Base-by-base conservation (phyloP, 2,888 invertebrate species). In the Zonitis immaculata region DNA sequence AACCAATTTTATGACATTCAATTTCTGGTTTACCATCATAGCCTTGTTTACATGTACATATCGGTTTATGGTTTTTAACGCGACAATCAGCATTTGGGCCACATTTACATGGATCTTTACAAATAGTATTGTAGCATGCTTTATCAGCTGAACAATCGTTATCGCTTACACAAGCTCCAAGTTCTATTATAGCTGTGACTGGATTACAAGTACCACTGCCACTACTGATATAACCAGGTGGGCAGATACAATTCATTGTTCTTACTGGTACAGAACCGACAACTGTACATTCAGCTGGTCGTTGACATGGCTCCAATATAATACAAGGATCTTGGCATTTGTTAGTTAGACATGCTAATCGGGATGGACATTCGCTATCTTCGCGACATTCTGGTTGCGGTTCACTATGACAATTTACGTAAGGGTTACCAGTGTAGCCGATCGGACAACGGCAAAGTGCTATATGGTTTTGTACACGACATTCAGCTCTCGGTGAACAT, bases 191-290 rank as follows among this genome's bases (percentile, higher is more conserved):
- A 1, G 87, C 79, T 35, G 82, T 82, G n/a, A 85, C 85, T 2
- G 90, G 85, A 54, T 86, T 84, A 69, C 92, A 91, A 35, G 87
- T 83, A 45, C 91, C 91, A 61, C 85, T 86, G 50, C 91, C 92
- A 60, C 86, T 88, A 74, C 89, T 91, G 3, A 91, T 84, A 66
- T 91, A 93, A 14, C 94, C 94, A 47, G 89, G 88, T 22, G 93
- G 91, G 66, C 95, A 95, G 3, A 91, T 84, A 71, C 94, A 95
- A 30, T 91, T 82, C 89, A 94, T 91, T 1, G 93, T 92, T 57
- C 93, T 82, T 6, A 93, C 88, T 0, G 94, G 92, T 22, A 87
- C 74, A 4, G 92, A 89, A 1, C 88, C 84, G 20, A 90, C 83
- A 0, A 92, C 91, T 74, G 86, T 84, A 69, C 94, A 94, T 58